Evolutionary conservation across 2,113 vertebrate species (phyloP).

Genomic region (Leucosticte australis): DNA sequence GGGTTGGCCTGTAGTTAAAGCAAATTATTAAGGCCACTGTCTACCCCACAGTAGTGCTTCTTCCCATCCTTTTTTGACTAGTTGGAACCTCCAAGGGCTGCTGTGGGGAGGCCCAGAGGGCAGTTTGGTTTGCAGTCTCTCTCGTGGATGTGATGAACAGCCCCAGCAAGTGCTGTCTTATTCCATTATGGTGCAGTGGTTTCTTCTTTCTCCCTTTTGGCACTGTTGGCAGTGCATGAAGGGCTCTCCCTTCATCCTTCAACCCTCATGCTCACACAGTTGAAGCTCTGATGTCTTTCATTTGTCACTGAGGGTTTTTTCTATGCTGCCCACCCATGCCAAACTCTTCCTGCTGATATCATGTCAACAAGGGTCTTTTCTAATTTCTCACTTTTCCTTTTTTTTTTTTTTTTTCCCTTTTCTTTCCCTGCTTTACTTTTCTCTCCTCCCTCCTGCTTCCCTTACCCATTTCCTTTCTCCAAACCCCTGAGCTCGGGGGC

Average conservation of each 20-base stretch:
- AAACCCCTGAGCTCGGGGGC: background rate
- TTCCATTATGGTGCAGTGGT: accelerated
- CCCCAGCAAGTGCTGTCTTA: accelerated
- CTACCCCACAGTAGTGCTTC: accelerated
- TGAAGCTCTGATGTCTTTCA: background rate
- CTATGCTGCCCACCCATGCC: background rate
- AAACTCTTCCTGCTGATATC: conserved; percentile 11
- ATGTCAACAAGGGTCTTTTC: background rate
- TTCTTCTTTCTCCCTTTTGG: background rate
- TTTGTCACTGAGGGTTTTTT: conserved; percentile 6
- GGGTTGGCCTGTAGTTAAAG: background rate
- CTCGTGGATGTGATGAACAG: background rate
- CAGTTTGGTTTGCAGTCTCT: background rate
- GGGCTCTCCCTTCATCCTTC: background rate
- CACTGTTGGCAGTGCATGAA: background rate
- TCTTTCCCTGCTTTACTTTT: accelerated
- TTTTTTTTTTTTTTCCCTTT: accelerated
- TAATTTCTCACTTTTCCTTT: background rate
- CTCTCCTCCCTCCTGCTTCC: background rate
- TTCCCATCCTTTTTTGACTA: background rate
- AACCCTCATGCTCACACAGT: background rate
- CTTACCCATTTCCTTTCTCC: background rate
- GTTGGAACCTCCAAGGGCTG: background rate
- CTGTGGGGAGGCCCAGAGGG: background rate
- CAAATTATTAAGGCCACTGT: background rate